These are phyloP conservation scores for Camponotus floridanus DNA, from an alignment of 1,140 invertebrate genomes.

Conservation along the genomic window DNA sequence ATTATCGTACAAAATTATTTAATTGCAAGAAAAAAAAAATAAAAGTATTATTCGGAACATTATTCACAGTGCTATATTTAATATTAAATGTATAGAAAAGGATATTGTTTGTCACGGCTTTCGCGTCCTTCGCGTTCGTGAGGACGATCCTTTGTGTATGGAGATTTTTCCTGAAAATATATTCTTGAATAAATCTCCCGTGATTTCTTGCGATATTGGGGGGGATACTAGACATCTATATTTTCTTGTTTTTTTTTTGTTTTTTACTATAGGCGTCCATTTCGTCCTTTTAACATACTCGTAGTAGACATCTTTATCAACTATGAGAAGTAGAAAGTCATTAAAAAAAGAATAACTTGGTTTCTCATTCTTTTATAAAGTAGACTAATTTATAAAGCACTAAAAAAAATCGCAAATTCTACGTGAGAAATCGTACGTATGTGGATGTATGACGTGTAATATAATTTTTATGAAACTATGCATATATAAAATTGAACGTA, in stretches of 20 bases:
- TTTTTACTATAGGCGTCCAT: conserved; percentile 78
- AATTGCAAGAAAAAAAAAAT: background rate
- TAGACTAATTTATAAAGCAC: background rate
- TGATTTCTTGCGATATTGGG: conserved; percentile 67
- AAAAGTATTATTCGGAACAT: background rate
- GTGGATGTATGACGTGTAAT: conserved; percentile 32
- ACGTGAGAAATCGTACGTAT: conserved; percentile 17
- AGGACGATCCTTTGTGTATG: conserved; percentile 88
- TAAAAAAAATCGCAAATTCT: background rate
- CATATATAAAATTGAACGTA: conserved; percentile 5
- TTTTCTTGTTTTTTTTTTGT: conserved; percentile 73
- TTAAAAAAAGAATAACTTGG: conserved; percentile 69
- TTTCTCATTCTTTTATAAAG: conserved; percentile 47
- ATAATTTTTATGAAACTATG: background rate
- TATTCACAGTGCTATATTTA: background rate
- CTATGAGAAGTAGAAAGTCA: conserved; percentile 71
- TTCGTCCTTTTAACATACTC: conserved; percentile 82
- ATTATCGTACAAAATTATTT: conserved; percentile 13
- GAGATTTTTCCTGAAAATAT: conserved; percentile 90
- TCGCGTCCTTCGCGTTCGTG: conserved; percentile 90
- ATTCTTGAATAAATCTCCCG: conserved; percentile 66
- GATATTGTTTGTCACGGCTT: conserved; percentile 93
- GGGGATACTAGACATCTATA: conserved; percentile 75
- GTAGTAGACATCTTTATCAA: conserved; percentile 80
- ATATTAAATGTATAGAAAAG: conserved; percentile 86